Base-by-base conservation (phyloP, 2,888 invertebrate genomes). In the Drosophila affinis region DNA sequence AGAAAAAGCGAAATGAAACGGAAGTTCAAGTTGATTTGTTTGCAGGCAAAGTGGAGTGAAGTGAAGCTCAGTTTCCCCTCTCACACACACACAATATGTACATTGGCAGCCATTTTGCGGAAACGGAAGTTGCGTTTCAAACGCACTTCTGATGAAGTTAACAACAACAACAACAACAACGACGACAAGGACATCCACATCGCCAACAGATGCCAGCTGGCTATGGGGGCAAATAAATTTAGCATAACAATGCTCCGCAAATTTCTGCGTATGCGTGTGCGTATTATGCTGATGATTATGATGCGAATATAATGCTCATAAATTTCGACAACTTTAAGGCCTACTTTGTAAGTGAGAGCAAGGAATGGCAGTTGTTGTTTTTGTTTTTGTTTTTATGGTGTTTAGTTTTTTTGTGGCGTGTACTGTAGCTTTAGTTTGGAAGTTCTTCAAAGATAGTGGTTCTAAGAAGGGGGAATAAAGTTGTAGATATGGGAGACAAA, bases 21-120 rank as follows among this genome's bases (percentile, higher is more conserved):
- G 88, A 84, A 82, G 87, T 79, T 85, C 67, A 79, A 74, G 75
- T 76, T 82, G 86, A 88, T 85, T 86, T 86, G 88, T 85, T 83
- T 77, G 72, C 77, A 64, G 59, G 70, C 77, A 72, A 74, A 81
- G 29, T 29, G 29, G 10, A 63, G 59, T 64, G 76, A 47, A 64
- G 56, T 17, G 62, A 48, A 44, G 2, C 56, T 47, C 61, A 24
- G 27, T 24, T 29, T 17, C 9, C 17, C 45, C 5, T 18, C 52
- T 29, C 34, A n/a, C n/a, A 44, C 47, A 49, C 46, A 29, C 39
- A 60, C 51, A 44, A 49, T 52, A 62, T 57, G 18, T 3, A 60
- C 62, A 78, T 73, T 69, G 75, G 65, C 74, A 78, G 80, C 73
- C 78, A 85, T 78, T 71, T 82, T 76, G 74, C 75, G 87, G 88